phyloP scores from a whole-genome alignment of 2,888 invertebrate genomes.

The Druceiella hillmani region DNA sequence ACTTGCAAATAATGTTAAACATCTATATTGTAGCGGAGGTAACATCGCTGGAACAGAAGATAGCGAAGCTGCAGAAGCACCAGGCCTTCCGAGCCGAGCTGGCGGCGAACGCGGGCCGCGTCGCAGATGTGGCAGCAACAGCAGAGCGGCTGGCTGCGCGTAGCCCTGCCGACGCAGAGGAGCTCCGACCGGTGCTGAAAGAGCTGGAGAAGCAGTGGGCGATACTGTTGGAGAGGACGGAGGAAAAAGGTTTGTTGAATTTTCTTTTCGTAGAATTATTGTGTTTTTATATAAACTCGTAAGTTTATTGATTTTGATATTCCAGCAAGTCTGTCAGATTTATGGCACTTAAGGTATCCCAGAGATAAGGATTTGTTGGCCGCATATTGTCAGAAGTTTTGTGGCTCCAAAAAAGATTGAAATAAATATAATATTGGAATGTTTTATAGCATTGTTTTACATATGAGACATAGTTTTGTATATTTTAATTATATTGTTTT shows the following conservation, averaged over 20 bases:
- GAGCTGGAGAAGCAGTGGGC: conserved; percentile 71
- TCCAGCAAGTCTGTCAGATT: no score
- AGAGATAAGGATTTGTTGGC: no score
- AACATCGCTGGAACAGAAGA: conserved; percentile 87
- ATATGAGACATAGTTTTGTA: no score
- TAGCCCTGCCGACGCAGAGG: conserved; percentile 63
- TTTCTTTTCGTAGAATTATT: background rate
- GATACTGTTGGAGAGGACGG: conserved; percentile 63
- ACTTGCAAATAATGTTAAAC: no score
- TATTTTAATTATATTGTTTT: no score
- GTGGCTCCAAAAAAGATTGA: no score
- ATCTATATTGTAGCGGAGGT: conserved; percentile 64
- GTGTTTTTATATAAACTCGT: no score
- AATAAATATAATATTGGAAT: no score
- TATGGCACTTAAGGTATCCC: no score
- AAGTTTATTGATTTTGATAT: background rate
- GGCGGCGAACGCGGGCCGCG: conserved; percentile 78
- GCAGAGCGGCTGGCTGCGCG: conserved; percentile 72
- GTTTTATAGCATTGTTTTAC: no score
- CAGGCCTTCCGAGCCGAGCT: conserved; percentile 93
- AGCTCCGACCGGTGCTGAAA: conserved; percentile 64
- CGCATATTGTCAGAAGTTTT: no score
- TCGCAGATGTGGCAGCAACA: conserved; percentile 69
- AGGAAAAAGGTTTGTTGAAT: conserved; percentile 37
- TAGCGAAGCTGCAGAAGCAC: conserved; percentile 90